A percentile compares a stretch with the other conserved stretches of the same genome.
Conservation (phyloP, 2,797 vertebrate genomes). For the Argyrosomus regius region DNA sequence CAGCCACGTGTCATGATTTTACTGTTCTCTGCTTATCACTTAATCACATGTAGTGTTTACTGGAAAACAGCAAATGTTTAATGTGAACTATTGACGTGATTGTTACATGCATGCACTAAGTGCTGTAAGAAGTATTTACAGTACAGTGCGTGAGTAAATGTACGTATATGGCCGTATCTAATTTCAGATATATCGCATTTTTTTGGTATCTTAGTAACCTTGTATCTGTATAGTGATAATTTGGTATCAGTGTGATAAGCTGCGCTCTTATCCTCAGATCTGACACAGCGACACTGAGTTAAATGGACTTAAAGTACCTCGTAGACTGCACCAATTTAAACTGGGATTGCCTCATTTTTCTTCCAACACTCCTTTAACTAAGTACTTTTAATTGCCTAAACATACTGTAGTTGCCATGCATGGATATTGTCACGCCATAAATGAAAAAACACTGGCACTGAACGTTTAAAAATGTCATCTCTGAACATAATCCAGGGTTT, state of each 20-base stretch:
- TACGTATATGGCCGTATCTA: no score
- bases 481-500: constrained; percentile 47
- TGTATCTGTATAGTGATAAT: not conserved
- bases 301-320: not conserved
- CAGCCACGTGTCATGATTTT: not conserved
- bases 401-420: not conserved
- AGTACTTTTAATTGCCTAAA: not conserved
- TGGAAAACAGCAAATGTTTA: not conserved
- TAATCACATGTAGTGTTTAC: not conserved
- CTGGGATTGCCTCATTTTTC: not conserved
- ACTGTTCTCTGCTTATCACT: not conserved
- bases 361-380: not conserved
- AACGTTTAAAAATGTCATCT: constrained; percentile 25
- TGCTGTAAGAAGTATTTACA: not conserved
- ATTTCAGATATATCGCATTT: not conserved
- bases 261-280: not conserved
- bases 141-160: no score
- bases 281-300: not conserved
- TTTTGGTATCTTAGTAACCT: not conserved
- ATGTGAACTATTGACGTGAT: no score
- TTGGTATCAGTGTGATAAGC: not conserved
- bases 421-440: constrained; percentile 10
- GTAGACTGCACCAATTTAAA: not conserved
- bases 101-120: no score
- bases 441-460: constrained; percentile 17